phyloP scores from a whole-genome alignment of 2,113 vertebrate species.

The Ginglymostoma cirratum region DNA sequence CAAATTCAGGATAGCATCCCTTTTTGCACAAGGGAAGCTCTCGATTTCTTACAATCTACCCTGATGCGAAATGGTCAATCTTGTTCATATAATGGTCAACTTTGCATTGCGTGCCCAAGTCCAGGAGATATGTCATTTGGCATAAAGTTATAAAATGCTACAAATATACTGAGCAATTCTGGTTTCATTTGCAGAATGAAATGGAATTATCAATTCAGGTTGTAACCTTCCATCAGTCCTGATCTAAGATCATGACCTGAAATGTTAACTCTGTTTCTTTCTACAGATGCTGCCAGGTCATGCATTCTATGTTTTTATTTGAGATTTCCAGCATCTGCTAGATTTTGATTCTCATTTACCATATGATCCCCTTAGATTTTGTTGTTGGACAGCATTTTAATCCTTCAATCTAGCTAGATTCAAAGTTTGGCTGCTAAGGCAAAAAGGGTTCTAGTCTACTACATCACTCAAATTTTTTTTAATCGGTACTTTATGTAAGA shows the following conservation, averaged over 20 bases:
- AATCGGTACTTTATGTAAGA: not conserved
- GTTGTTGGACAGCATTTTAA: not conserved
- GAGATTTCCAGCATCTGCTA: not conserved
- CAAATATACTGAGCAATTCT: not conserved
- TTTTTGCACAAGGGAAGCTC: not conserved
- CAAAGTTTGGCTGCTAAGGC: not conserved
- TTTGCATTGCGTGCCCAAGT: not conserved
- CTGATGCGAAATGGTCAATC: not conserved
- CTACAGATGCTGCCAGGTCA: not conserved
- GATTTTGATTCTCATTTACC: not conserved
- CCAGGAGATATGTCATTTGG: not conserved
- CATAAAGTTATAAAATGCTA: not conserved
- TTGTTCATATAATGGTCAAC: not conserved
- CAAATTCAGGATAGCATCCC: not conserved
- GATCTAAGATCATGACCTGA: not conserved
- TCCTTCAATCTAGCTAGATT: not conserved
- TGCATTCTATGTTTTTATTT: not conserved
- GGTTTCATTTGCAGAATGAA: not conserved
- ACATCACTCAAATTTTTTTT: not conserved
- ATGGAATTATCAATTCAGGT: not conserved
- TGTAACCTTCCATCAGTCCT: not conserved
- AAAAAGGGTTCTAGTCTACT: not conserved
- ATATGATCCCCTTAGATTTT: not conserved
- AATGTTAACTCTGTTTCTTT: not conserved
- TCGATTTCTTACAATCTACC: not conserved